phyloP scores from a whole-genome alignment of 2,113 vertebrate genomes.

The Cynoglossus semilaevis region DNA sequence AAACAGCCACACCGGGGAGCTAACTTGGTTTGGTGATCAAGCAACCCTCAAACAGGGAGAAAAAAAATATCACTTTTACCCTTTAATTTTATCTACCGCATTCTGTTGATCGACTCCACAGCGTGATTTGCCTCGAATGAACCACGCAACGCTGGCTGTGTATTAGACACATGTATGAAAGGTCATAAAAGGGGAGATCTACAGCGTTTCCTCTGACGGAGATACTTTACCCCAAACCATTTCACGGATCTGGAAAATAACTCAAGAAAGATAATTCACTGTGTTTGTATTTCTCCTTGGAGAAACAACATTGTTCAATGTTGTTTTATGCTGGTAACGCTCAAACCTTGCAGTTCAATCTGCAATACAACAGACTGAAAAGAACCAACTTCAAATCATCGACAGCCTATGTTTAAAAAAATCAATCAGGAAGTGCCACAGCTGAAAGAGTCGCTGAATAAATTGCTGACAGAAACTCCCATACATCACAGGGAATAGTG shows the following conservation, averaged over 20 bases:
- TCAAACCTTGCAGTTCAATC: too few relatives aligned
- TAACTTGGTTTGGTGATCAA: conserved; percentile 9
- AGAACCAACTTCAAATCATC: background rate
- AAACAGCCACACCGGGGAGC: conserved; percentile 1
- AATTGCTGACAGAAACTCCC: background rate
- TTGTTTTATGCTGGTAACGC: too few relatives aligned
- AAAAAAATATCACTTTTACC: too few relatives aligned
- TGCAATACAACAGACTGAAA: too few relatives aligned
- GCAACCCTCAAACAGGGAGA: background rate
- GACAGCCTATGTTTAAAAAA: background rate
- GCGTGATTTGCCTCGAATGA: conserved; percentile 8
- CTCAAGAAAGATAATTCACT: too few relatives aligned
- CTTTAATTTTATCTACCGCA: background rate
- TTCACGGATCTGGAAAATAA: too few relatives aligned
- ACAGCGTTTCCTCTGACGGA: background rate
- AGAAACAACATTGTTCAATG: too few relatives aligned
- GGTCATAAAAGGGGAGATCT: background rate
- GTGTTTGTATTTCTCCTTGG: too few relatives aligned
- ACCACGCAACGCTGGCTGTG: conserved; percentile 6
- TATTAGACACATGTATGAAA: background rate
- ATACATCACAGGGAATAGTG: conserved; percentile 3
- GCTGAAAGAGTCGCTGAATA: background rate
- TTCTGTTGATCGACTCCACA: background rate
- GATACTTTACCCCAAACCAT: background rate
- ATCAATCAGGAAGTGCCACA: background rate